phyloP scores from a whole-genome alignment of 64 coral and sea anemone species.

The Stichodactyla mertensii region DNA sequence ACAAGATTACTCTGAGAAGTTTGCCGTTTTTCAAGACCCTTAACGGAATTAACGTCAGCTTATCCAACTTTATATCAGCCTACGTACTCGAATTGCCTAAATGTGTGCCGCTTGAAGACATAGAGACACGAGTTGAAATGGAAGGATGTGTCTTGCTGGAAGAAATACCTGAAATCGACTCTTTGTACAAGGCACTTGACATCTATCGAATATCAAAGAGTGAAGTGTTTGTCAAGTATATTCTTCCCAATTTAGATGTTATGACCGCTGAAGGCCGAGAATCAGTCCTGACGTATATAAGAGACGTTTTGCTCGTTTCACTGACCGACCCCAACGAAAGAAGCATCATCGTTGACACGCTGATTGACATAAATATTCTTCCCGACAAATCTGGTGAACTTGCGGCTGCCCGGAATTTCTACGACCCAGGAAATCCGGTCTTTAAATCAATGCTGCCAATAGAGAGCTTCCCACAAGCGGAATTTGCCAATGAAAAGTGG shows the following conservation, averaged over 20 bases:
- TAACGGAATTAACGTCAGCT: slow-evolving; percentile 50
- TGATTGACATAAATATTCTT: slow-evolving; percentile 56
- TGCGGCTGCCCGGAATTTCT: slow-evolving; percentile 38
- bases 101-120: slow-evolving; percentile 46
- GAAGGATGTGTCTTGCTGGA: slow-evolving; percentile 71
- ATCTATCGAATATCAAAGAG: slow-evolving; percentile 67
- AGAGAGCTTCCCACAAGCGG: slow-evolving; percentile 56
- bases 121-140: slow-evolving; percentile 59
- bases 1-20: slow-evolving; percentile 49
- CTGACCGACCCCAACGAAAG: slow-evolving; percentile 63
- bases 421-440: slow-evolving; percentile 75
- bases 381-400: slow-evolving; percentile 41
- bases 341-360: slow-evolving; percentile 36
- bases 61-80: slow-evolving; percentile 45
- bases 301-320: slow-evolving; percentile 57
- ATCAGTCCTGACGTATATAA: slow-evolving; percentile 54
- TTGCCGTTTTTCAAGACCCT: slow-evolving; percentile 76
- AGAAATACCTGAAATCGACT: slow-evolving; percentile 65
- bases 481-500: slow-evolving; percentile 48
- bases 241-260: slow-evolving; percentile 72
- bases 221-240: slow-evolving; percentile 85
- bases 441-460: slow-evolving; percentile 65
- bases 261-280: slow-evolving; percentile 46
- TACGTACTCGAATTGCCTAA: slow-evolving; percentile 54
- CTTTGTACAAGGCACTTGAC: slow-evolving; percentile 67